These are phyloP conservation scores for Austrolebias charrua DNA, from an alignment of 2,797 vertebrate genomes.

Conservation along the genomic window DNA sequence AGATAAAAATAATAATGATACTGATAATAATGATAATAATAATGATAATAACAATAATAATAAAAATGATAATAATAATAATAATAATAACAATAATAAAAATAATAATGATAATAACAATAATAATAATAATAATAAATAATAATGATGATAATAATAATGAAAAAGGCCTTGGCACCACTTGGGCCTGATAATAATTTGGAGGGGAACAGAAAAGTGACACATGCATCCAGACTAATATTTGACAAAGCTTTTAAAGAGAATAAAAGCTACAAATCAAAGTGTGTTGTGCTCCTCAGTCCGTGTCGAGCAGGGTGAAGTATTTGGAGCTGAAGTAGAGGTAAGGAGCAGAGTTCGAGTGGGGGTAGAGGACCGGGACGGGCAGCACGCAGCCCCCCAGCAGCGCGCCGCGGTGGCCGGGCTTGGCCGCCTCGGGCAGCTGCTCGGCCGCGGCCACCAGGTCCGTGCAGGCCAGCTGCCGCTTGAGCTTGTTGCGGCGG, in stretches of 20 bases:
- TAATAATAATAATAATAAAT: no score
- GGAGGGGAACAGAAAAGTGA: constrained; percentile 62
- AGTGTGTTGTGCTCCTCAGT: constrained; percentile 51
- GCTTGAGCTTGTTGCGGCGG: constrained; percentile 82
- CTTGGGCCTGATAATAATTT: constrained; percentile 24
- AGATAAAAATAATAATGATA: no score
- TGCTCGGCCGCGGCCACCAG: constrained; percentile 50
- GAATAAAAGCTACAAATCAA: no score
- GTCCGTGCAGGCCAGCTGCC: constrained; percentile 79
- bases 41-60: no score
- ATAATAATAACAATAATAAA: no score
- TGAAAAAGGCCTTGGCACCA: no score
- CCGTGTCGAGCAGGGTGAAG: constrained; percentile 81
- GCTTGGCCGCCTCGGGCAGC: constrained; percentile 65
- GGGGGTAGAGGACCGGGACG: constrained; percentile 81
- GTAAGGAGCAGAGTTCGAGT: constrained; percentile 79
- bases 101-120: no score
- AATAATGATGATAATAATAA: no score
- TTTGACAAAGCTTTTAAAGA: constrained; percentile 22
- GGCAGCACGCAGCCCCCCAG: constrained; percentile 83
- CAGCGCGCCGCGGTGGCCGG: constrained; percentile 70
- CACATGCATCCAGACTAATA: constrained; percentile 63
- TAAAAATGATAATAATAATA: no score
- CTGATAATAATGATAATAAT: no score
- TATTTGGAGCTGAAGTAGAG: constrained; percentile 84